Percentiles rank a stretch among this genome's conserved stretches.
Evolutionary conservation across 2,113 vertebrate species (phyloP).

Genomic region (Apeltes quadracus): DNA sequence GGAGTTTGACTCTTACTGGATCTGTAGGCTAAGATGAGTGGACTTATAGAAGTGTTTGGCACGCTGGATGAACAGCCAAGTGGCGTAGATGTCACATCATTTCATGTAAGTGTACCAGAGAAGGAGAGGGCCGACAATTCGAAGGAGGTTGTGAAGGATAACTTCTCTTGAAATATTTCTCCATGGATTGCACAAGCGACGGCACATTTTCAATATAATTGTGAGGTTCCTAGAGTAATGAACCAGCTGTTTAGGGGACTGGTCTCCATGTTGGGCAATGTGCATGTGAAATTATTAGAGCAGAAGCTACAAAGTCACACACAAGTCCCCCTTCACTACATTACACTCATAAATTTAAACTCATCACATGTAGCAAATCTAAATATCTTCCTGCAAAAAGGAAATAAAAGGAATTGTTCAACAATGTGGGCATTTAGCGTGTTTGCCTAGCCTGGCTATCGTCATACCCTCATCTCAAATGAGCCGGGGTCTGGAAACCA

Average conservation of each 20-base stretch:
- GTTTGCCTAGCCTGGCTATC: too few relatives aligned
- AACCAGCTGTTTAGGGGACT: slow-evolving; percentile 24
- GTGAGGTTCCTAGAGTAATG: not conserved
- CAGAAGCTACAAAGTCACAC: slow-evolving; percentile 21
- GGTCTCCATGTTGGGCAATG: slow-evolving; percentile 7
- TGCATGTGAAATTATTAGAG: slow-evolving; percentile 23
- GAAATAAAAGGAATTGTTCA: not conserved
- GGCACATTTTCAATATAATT: not conserved
- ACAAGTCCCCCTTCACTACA: not conserved
- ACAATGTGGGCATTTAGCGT: not conserved
- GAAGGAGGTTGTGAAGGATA: slow-evolving; percentile 11
- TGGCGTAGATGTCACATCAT: slow-evolving; percentile 35
- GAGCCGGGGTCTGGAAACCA: too few relatives aligned
- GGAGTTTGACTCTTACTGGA: slow-evolving; percentile 8
- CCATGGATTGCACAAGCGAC: not conserved
- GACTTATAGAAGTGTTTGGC: slow-evolving; percentile 24
- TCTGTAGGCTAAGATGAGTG: slow-evolving; percentile 7
- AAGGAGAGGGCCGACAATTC: slow-evolving; percentile 14
- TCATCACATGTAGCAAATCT: not conserved
- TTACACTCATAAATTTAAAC: not conserved
- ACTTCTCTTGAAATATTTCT: slow-evolving; percentile 1
- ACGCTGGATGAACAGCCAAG: slow-evolving; percentile 22
- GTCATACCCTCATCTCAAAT: too few relatives aligned
- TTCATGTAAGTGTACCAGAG: slow-evolving; percentile 12
- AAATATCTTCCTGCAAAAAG: not conserved